Evolutionary conservation across 2,797 vertebrate species (phyloP).

Genomic region (Hyperoplus lanceolatus): DNA sequence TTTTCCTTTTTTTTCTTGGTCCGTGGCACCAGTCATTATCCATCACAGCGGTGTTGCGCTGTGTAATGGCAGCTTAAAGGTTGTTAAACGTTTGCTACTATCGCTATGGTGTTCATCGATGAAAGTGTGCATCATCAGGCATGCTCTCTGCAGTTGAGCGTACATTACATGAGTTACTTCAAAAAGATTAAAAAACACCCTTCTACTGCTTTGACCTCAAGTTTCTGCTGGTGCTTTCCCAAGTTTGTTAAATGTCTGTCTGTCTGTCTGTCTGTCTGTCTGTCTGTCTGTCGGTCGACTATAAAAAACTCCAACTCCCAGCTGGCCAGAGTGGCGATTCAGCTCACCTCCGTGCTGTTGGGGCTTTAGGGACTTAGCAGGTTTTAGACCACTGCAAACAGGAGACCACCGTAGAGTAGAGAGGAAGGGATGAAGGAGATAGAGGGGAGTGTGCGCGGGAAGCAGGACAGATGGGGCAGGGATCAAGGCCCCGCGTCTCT

Average conservation of each 20-base stretch:
- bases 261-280: conserved; percentile 9
- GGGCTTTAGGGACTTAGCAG: conserved; percentile 67
- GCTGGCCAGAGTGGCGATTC: conserved; percentile 50
- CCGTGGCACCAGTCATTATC: conserved; percentile 55
- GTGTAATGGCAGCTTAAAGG: conserved; percentile 51
- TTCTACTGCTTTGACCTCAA: conserved; percentile 40
- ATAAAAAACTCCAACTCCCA: conserved; percentile 49
- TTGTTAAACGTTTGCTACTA: conserved; percentile 43
- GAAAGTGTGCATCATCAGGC: conserved; percentile 62
- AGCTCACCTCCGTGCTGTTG: conserved; percentile 71
- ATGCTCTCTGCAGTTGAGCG: conserved; percentile 29
- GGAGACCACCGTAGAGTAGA: conserved; percentile 54
- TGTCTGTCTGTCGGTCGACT: conserved; percentile 23
- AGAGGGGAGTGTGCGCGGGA: conserved; percentile 57
- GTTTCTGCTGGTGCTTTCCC: conserved; percentile 15
- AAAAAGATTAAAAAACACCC: conserved; percentile 27
- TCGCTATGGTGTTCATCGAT: conserved; percentile 32
- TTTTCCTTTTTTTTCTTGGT: conserved; percentile 56
- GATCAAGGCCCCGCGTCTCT: conserved; percentile 75
- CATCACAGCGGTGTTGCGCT: conserved; percentile 53
- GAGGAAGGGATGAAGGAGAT: conserved; percentile 66
- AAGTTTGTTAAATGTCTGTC: neutral
- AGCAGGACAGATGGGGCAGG: conserved; percentile 80
- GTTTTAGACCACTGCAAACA: conserved; percentile 67
- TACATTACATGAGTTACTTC: conserved; percentile 56